phyloP scores from a whole-genome alignment of 2,113 vertebrate genomes.

The Sinocyclocheilus anophthalmus region DNA sequence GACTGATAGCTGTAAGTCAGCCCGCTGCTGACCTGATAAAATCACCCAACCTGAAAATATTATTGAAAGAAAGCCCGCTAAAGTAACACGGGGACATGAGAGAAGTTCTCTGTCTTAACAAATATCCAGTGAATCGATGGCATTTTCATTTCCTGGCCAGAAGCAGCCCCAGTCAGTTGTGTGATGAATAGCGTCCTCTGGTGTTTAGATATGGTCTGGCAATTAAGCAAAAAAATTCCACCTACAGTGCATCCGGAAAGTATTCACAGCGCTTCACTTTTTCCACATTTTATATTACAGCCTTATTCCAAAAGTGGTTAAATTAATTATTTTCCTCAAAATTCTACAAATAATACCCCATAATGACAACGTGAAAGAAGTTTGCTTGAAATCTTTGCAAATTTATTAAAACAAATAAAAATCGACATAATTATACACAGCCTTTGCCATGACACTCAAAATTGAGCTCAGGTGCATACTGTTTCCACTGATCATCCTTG shows the following conservation, averaged over 20 bases:
- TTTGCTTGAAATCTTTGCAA: too few relatives aligned
- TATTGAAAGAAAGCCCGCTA: not conserved
- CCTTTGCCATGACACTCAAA: too few relatives aligned
- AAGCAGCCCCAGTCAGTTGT: not conserved
- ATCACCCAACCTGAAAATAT: not conserved
- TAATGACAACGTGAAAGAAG: too few relatives aligned
- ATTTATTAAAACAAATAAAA: too few relatives aligned
- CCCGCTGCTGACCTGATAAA: not conserved
- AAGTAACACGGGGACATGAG: not conserved
- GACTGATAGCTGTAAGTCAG: not conserved
- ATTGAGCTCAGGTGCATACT: too few relatives aligned
- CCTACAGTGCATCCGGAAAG: not conserved
- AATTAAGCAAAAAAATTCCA: not conserved
- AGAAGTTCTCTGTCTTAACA: not conserved
- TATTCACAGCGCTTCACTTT: too few relatives aligned
- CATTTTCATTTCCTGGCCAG: not conserved
- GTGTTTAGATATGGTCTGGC: slow-evolving; percentile 5
- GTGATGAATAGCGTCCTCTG: slow-evolving; percentile 25
- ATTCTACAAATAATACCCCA: too few relatives aligned
- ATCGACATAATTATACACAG: too few relatives aligned
- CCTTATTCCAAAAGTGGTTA: too few relatives aligned
- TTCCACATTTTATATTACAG: too few relatives aligned
- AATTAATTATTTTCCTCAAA: too few relatives aligned
- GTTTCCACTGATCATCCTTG: too few relatives aligned
- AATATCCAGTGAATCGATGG: not conserved